Conservation (phyloP, 2,888 invertebrate genomes). For the Oxycera nigricornis region DNA sequence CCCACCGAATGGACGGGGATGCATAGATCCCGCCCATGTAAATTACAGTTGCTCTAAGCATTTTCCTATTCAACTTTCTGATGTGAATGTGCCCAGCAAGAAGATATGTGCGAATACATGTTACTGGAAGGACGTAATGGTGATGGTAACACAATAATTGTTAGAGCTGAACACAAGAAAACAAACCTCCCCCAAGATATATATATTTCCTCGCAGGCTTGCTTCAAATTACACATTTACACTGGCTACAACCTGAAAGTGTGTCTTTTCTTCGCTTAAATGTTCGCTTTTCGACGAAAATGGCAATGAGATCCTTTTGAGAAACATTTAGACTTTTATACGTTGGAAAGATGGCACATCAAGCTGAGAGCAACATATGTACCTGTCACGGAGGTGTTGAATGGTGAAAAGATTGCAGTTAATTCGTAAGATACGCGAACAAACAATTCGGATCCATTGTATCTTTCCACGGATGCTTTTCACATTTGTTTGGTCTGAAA, state of each 20-base stretch:
- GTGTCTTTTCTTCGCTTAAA: constrained; percentile 16
- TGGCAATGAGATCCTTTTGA: constrained; percentile 26
- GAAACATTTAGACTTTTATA: neutral
- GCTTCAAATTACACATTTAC: constrained; percentile 31
- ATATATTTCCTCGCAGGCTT: neutral
- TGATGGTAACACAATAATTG: constrained; percentile 18
- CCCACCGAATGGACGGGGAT: neutral
- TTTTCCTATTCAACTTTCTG: neutral
- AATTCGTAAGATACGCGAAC: neutral
- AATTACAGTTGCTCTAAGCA: constrained; percentile 14
- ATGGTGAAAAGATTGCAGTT: constrained; percentile 27
- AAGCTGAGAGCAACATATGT: neutral
- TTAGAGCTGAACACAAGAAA: neutral
- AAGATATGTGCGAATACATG: neutral
- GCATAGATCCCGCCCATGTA: constrained; percentile 8
- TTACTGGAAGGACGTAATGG: neutral
- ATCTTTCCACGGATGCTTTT: too few species aligned
- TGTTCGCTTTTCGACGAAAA: constrained; percentile 3
- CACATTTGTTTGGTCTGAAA: too few species aligned
- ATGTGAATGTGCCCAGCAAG: neutral
- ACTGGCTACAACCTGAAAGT: neutral
- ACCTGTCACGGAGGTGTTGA: constrained; percentile 21
- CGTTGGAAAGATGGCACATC: neutral
- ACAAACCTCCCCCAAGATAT: constrained; percentile 20
- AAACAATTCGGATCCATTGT: neutral